Base-by-base conservation (phyloP, 2,797 vertebrate genomes). In the Alfaro cultratus region DNA sequence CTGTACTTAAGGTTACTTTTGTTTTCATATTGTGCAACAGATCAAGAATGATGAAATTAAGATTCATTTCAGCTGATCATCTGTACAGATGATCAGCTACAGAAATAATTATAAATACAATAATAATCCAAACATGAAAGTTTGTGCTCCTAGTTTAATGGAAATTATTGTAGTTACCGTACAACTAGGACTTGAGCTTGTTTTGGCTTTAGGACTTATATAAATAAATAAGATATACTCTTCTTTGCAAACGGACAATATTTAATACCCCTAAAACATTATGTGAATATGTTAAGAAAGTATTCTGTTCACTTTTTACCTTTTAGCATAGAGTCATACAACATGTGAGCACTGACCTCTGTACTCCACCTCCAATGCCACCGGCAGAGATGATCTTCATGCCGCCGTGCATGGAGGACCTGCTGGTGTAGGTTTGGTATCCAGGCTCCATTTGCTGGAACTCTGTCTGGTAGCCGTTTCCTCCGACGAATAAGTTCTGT, bases 391-490 rank as follows among this genome's bases (percentile, higher is more conserved):
- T 55, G 72, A 10, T 1, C 5, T 55, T 2, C 11, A 31, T 13
- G 2, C 90, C 91, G 36, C 92, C 93, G 68, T 93, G 93, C 87
- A 72, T 39, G 8, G 95, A 94, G 34, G 4, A 36, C 83, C 77
- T 81, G 79, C 74, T 81, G 79, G 11, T 70, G 64, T 60, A 51
- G 64, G 75, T 41, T 11, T 64, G 45, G 73, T 80, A 92, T n/a
- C 79, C 84, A 49, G 74, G 84, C 7, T 92, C 94, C 1, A 45
- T 86, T 2, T 41, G 84, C 1, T 71, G 86, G 73, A 75, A 83
- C 0, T 95, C 95, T 16, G 60, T 67, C 4, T 84, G 90, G 73
- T 72, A 90, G 74, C 93, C 88, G 88, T 95, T 96, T 18, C 95
- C 94, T 68, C 87, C 74, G 47, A 4, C 1, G 36, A 88, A 76